Conservation (phyloP, 1,140 invertebrate species). For the Cryptotermes secundus region DNA sequence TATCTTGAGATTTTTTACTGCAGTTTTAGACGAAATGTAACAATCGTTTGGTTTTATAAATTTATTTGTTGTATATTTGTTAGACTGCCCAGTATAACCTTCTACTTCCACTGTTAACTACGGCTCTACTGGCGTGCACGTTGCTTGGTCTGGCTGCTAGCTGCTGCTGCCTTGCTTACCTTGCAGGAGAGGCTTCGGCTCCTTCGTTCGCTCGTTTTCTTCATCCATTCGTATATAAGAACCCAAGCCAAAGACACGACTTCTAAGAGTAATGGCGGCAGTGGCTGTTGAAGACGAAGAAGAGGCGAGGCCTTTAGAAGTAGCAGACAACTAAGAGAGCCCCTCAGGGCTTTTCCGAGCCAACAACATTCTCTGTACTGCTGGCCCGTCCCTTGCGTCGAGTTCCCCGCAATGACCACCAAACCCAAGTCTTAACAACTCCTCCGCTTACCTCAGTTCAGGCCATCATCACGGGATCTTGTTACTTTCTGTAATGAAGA, state of each 20-base stretch:
- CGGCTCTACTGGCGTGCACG: slow-evolving; percentile 3
- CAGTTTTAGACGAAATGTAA: background rate
- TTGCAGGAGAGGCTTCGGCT: background rate
- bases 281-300: background rate
- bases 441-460: background rate
- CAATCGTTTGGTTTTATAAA: background rate
- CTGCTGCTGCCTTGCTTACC: background rate
- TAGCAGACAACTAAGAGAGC: slow-evolving; percentile 10
- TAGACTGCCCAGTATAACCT: slow-evolving; percentile 1
- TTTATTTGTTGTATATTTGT: background rate
- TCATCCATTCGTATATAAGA: slow-evolving; percentile 13
- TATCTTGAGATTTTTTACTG: background rate
- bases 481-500: background rate
- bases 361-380: slow-evolving; percentile 19
- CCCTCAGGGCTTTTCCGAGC: background rate
- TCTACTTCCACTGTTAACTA: slow-evolving; percentile 19
- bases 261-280: slow-evolving; percentile 6
- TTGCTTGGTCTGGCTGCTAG: background rate
- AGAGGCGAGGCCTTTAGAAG: slow-evolving; percentile 13
- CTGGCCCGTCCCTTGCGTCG: background rate
- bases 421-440: background rate
- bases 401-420: background rate
- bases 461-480: background rate
- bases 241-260: slow-evolving; percentile 2
- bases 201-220: background rate